Conservation (phyloP, 2,888 invertebrate species). For the Drosophila setosimentum region DNA sequence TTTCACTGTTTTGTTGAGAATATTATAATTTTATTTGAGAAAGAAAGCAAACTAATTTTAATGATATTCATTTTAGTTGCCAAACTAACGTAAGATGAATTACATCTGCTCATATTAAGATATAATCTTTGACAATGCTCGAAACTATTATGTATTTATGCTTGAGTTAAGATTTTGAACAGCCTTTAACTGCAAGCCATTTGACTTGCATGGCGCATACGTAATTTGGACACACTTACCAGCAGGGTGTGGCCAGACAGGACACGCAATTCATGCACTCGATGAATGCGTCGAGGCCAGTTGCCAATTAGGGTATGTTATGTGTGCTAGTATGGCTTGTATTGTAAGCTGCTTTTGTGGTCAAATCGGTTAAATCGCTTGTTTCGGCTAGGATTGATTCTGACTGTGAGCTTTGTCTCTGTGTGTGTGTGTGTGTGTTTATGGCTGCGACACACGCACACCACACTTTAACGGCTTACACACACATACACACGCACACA, state of each 20-base stretch:
- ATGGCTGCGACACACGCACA: constrained; percentile 32
- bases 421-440: constrained; percentile 10
- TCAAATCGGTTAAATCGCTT: constrained; percentile 34
- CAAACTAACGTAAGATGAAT: neutral
- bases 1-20: neutral
- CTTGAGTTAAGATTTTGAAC: neutral
- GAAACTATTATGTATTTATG: neutral
- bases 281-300: neutral
- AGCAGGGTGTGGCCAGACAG: constrained; percentile 19
- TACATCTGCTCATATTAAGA: neutral
- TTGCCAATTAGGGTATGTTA: constrained; percentile 3
- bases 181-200: neutral
- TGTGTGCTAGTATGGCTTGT: constrained; percentile 4
- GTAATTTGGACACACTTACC: constrained; percentile 43
- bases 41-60: neutral
- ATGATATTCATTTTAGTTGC: neutral
- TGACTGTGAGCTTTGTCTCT: constrained; percentile 2
- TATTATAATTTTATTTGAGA: neutral
- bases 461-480: constrained; percentile 26
- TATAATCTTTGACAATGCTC: neutral
- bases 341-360: constrained; percentile 57
- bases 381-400: constrained; percentile 30
- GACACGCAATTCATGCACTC: constrained; percentile 16
- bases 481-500: constrained; percentile 15
- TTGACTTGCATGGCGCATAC: constrained; percentile 35